Conservation (phyloP, 2,797 vertebrate species). For the Falco biarmicus region DNA sequence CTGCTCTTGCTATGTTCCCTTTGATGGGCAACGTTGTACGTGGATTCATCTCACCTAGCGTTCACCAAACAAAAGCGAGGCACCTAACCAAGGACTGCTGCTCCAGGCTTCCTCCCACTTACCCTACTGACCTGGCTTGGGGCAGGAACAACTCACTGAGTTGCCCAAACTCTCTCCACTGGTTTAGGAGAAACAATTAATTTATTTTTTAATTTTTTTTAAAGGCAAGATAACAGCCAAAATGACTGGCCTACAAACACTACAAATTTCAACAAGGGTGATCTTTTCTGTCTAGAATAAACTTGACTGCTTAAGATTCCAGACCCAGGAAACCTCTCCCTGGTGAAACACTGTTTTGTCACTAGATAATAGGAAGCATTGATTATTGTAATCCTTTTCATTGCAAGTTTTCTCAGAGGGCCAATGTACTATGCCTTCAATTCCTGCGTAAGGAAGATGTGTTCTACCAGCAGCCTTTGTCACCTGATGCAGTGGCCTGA, state of each 20-base stretch:
- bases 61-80: not conserved
- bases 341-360: not conserved
- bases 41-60: not conserved
- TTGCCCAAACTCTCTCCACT: not conserved
- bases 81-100: not conserved
- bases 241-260: not conserved
- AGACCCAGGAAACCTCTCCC: not conserved
- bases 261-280: not conserved
- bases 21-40: not conserved
- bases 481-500: not conserved
- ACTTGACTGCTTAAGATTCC: not conserved
- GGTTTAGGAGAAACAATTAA: not conserved
- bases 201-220: not conserved
- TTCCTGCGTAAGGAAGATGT: not conserved
- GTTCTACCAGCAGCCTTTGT: not conserved
- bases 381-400: not conserved
- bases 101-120: not conserved
- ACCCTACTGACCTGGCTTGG: not conserved
- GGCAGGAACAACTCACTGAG: not conserved
- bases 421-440: not conserved
- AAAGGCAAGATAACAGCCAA: not conserved
- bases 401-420: not conserved
- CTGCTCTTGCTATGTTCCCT: not conserved
- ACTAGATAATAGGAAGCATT: not conserved
- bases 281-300: not conserved